Evolutionary conservation across 2,797 vertebrate species (phyloP), one percentile per base, ranked within the genome.

Genomic region (Siniperca undulata): DNA sequence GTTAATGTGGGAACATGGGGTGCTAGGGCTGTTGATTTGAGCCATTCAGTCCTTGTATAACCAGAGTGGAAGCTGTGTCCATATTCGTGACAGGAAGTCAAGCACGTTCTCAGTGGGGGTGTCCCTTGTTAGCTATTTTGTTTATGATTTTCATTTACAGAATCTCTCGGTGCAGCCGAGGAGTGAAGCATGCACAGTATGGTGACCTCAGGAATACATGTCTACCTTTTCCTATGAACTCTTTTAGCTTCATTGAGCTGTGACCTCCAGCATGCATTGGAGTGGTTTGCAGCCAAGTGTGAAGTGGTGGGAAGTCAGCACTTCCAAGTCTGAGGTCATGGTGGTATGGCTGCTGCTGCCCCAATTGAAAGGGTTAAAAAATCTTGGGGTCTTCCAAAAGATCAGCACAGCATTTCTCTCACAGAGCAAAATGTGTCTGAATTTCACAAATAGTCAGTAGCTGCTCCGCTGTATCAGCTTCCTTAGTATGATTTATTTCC

Each of bases 151-250:
- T 5, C 5, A 2, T 4, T 40, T 8, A 1, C 8, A 50, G 27
- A 60, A 60, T 5, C 20, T 50, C 24, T 30, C 7, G 12, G 6
- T 46, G 4, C 0, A 60, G 27, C 56, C 9, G 13, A 36, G 13
- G 12, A 48, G 6, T 44, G 20, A 56, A 36, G 42, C 22, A 1
- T 50, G 7, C 5, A 3, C 7, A 1, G 0, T 11, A 1, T 9
- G 7, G 0, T 22, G 20, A 52, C 55, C 14, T 70, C 46, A 30
- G 42, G 30, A 36, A 20, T 53, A 56, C 62, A 22, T 16, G 0
- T 2, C 4, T 7, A 17, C 44, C 27, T 34, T 52, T 82, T 68
- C 77, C 30, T 77, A 85, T 30, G 69, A 82, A 67, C 70, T 67
- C 48, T 67, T 0, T 82, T 60, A 3, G 53, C 12, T 24, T 40